Conservation (phyloP, 2,797 vertebrate genomes). For the Brachyrhaphis roseni region DNA sequence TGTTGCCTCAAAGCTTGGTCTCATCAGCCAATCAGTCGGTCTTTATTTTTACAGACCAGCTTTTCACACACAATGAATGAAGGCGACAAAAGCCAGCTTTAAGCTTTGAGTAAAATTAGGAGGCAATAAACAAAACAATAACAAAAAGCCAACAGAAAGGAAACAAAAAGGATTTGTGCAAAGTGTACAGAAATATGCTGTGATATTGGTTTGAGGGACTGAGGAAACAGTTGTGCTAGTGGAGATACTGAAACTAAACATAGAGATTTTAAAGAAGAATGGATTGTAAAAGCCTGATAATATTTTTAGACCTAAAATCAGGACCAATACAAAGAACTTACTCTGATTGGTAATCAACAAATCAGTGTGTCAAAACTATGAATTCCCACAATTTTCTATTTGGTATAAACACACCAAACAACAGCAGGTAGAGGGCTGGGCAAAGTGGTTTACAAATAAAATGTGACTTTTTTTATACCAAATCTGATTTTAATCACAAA, state of each 20-base stretch:
- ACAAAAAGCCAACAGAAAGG: background rate
- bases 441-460: no score
- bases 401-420: background rate
- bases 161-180: background rate
- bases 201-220: background rate
- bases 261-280: background rate
- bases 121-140: background rate
- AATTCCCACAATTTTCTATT: background rate
- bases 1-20: background rate
- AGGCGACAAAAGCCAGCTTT: background rate
- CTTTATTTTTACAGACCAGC: background rate
- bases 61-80: background rate
- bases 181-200: background rate
- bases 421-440: background rate
- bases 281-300: background rate
- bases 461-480: no score
- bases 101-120: background rate
- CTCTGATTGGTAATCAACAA: background rate
- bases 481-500: no score
- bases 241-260: background rate
- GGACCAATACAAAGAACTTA: background rate
- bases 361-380: background rate
- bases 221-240: background rate
- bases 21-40: background rate
- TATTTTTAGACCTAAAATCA: background rate